Evolutionary conservation across 1,140 invertebrate genomes (phyloP).

Genomic region (Pogonus chalceus): DNA sequence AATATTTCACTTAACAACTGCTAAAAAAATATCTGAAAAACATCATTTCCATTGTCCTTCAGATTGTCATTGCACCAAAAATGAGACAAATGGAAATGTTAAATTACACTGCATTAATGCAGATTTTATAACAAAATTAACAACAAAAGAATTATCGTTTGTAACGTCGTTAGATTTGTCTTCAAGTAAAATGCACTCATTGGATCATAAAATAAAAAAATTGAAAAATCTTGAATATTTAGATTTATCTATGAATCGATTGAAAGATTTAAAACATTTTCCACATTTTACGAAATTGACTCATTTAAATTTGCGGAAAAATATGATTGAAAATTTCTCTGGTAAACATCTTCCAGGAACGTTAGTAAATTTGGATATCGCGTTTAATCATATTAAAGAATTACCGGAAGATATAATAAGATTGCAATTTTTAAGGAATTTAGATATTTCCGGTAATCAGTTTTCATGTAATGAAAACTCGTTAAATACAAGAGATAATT

Average conservation of each 20-base stretch:
- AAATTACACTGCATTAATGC: conserved; percentile 13
- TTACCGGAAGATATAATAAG: conserved; percentile 43
- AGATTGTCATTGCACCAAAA: neutral
- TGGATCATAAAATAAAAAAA: conserved; percentile 42
- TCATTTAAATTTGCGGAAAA: conserved; percentile 45
- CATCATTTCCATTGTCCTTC: neutral
- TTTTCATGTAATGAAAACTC: conserved; percentile 50
- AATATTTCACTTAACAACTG: no score
- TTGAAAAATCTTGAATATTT: conserved; percentile 44
- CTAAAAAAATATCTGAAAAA: no score
- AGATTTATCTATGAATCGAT: conserved; percentile 46
- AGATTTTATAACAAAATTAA: conserved; percentile 21
- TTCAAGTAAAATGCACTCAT: conserved; percentile 41
- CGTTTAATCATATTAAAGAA: conserved; percentile 45
- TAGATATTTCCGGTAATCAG: conserved; percentile 46
- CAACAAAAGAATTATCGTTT: conserved; percentile 17
- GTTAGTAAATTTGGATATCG: conserved; percentile 48
- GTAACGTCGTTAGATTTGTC: conserved; percentile 43
- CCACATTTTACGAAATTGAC: conserved; percentile 44
- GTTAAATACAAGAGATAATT: conserved; percentile 41
- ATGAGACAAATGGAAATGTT: neutral
- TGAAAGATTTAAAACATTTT: conserved; percentile 43
- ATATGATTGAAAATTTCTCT: conserved; percentile 41
- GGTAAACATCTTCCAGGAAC: conserved; percentile 43
- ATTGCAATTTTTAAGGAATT: conserved; percentile 40